phyloP scores from a whole-genome alignment of 1,140 invertebrate genomes.

The Microvelia longipes region DNA sequence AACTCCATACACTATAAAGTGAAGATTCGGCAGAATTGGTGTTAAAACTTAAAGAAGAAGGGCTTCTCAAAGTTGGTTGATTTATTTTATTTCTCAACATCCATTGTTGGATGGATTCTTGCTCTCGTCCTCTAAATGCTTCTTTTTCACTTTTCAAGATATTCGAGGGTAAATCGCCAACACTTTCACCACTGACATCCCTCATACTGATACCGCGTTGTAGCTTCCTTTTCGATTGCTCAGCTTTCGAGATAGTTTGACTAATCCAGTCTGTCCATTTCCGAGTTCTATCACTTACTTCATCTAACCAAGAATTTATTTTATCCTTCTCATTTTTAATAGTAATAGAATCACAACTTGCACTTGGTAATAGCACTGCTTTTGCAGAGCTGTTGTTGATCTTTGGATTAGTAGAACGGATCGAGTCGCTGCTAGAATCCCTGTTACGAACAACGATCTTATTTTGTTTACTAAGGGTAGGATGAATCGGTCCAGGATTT shows the following conservation, averaged over 20 bases:
- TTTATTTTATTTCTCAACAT: neutral
- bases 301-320: neutral
- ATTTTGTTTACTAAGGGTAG: too few relatives aligned
- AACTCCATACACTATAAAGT: neutral
- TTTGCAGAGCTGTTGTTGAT: neutral
- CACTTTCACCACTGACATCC: neutral
- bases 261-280: neutral
- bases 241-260: neutral
- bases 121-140: neutral
- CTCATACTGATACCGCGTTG: neutral
- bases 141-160: neutral
- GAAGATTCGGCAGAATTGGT: neutral
- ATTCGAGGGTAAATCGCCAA: neutral
- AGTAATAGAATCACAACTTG: neutral
- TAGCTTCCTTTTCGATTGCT: neutral
- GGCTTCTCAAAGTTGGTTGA: neutral
- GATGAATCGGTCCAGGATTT: neutral
- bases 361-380: neutral
- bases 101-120: neutral
- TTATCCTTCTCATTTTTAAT: neutral
- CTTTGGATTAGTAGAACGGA: too few relatives aligned
- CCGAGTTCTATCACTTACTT: neutral
- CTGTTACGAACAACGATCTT: too few relatives aligned
- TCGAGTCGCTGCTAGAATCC: too few relatives aligned
- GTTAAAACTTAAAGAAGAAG: neutral